phyloP scores from a whole-genome alignment of 2,888 invertebrate species.

The Eupithecia vulgata region DNA sequence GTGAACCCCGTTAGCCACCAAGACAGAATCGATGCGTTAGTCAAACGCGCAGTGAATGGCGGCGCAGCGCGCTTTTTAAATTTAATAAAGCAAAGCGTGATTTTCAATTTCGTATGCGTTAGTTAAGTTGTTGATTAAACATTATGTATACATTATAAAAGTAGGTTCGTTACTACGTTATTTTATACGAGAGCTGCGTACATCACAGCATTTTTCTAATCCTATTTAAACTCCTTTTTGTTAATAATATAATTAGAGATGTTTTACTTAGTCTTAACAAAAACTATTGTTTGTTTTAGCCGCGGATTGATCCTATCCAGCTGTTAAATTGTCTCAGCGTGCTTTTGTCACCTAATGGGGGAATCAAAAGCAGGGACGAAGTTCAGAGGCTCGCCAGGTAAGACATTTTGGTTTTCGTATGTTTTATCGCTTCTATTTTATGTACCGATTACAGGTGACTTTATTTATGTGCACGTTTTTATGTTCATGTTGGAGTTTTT shows the following conservation, averaged over 20 bases:
- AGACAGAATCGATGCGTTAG: neutral
- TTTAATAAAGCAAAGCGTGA: neutral
- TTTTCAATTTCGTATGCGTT: neutral
- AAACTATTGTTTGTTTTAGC: constrained; percentile 85
- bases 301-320: constrained; percentile 95
- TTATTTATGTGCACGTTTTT: neutral
- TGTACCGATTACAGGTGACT: neutral
- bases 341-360: constrained; percentile 91
- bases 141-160: no score
- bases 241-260: neutral
- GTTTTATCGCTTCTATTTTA: neutral
- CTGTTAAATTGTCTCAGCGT: constrained; percentile 94
- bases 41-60: neutral
- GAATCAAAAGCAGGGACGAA: constrained; percentile 94
- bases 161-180: neutral
- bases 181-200: neutral
- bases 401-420: constrained; percentile 53
- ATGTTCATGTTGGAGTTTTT: neutral
- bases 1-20: neutral
- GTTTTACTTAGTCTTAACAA: neutral
- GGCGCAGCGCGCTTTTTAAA: constrained; percentile 1
- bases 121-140: no score
- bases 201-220: neutral
- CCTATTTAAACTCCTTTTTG: neutral
- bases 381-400: constrained; percentile 94